Conservation (phyloP, 2,888 invertebrate genomes). For the Trisateles emortualis region DNA sequence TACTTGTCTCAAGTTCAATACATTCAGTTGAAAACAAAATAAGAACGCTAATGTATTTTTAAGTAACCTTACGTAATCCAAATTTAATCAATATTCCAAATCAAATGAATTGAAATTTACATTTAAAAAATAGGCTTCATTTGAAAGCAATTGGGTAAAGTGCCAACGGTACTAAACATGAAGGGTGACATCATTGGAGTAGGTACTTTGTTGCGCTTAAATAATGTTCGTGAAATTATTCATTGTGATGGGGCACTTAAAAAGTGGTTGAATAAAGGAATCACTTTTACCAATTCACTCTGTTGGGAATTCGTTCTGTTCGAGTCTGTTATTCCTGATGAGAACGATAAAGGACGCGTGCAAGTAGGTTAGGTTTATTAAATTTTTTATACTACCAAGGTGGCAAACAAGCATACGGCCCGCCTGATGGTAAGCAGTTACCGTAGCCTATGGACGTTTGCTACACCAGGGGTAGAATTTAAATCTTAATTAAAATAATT, state of each 20-base stretch:
- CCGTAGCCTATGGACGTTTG: too few species aligned
- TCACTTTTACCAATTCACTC: not conserved
- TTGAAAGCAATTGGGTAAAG: conserved; percentile 50
- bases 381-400: too few species aligned
- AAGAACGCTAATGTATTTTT: conserved; percentile 45
- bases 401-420: too few species aligned
- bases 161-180: conserved; percentile 26
- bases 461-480: too few species aligned
- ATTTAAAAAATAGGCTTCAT: conserved; percentile 49
- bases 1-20: too few species aligned
- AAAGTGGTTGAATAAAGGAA: not conserved
- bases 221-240: conserved; percentile 2
- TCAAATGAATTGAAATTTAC: conserved; percentile 55
- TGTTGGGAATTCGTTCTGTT: too few species aligned
- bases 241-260: not conserved
- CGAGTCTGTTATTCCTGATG: too few species aligned
- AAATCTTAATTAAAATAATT: too few species aligned
- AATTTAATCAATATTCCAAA: conserved; percentile 51
- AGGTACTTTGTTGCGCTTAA: conserved; percentile 3
- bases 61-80: conserved; percentile 39
- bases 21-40: conserved; percentile 25
- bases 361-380: too few species aligned
- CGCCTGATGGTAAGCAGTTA: too few species aligned
- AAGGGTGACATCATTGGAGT: conserved; percentile 2
- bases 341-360: too few species aligned